phyloP scores from a whole-genome alignment of 2,888 invertebrate species.

The Nymphalis urticae region DNA sequence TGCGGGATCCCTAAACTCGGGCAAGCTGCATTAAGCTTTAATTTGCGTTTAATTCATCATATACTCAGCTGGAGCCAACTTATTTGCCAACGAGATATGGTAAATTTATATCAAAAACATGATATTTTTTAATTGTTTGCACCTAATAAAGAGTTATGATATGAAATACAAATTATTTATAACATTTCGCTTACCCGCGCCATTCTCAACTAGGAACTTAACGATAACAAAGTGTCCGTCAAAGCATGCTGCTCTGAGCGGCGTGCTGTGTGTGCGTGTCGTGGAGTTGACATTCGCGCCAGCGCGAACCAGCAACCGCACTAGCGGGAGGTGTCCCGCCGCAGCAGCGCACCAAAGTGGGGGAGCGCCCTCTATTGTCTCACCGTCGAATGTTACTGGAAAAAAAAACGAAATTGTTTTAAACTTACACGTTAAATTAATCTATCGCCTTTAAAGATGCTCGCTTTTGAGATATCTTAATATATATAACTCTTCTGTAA shows the following conservation, averaged over 20 bases:
- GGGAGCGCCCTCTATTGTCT: slow-evolving; percentile 97
- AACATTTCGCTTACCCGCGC: slow-evolving; percentile 84
- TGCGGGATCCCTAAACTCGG: no score
- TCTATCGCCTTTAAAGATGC: neutral
- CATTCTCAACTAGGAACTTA: slow-evolving; percentile 93
- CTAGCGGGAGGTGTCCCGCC: slow-evolving; percentile 94
- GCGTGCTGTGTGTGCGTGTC: slow-evolving; percentile 96
- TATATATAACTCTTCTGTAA: no score
- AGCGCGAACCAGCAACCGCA: slow-evolving; percentile 90
- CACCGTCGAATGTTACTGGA: slow-evolving; percentile 96
- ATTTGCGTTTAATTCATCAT: no score
- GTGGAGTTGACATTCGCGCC: slow-evolving; percentile 97
- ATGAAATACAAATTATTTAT: neutral
- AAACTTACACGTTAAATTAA: neutral
- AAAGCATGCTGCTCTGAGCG: slow-evolving; percentile 96
- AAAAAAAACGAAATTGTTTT: slow-evolving; percentile 4
- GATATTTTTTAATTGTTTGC: no score
- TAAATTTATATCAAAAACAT: no score
- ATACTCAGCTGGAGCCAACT: no score
- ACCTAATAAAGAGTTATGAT: no score
- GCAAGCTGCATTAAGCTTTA: no score
- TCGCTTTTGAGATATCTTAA: no score
- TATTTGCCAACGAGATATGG: no score
- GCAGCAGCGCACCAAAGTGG: slow-evolving; percentile 99
- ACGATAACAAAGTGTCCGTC: slow-evolving; percentile 98